A percentile compares a stretch with the other conserved stretches of the same genome.
These are phyloP conservation scores for Leucophenga varia DNA, from an alignment of 1,140 invertebrate species.

Conservation along the genomic window DNA sequence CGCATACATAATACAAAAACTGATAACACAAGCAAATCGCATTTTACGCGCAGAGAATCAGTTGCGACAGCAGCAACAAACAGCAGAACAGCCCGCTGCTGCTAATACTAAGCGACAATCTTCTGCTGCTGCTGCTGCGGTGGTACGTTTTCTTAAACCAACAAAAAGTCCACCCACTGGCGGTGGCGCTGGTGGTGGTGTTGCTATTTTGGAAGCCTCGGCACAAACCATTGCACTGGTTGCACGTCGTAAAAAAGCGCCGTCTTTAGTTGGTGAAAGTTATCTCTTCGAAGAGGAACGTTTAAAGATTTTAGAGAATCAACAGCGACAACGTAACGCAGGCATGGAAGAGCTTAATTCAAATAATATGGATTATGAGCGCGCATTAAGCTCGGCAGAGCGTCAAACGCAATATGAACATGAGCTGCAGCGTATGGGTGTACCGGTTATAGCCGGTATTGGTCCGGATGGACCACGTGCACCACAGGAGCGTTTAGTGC, in stretches of 20 bases:
- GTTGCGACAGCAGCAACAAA: constrained; percentile 16
- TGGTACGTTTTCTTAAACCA: constrained; percentile 41
- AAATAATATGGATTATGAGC: constrained; percentile 44
- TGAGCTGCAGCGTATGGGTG: constrained; percentile 50
- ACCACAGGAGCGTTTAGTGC: constrained; percentile 65
- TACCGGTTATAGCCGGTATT: constrained; percentile 44
- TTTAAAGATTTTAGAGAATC: constrained; percentile 46
- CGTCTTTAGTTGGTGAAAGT: constrained; percentile 30
- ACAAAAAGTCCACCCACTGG: constrained; percentile 19
- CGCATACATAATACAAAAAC: constrained; percentile 46
- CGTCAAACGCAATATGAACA: constrained; percentile 50
- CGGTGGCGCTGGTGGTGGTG: too few species aligned
- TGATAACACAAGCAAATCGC: constrained; percentile 51
- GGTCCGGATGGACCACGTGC: constrained; percentile 43
- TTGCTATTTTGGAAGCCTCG: not conserved
- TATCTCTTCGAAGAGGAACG: constrained; percentile 50
- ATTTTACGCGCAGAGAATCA: constrained; percentile 42
- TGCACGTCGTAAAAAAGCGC: constrained; percentile 36
- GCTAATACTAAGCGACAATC: not conserved
- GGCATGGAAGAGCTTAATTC: constrained; percentile 42
- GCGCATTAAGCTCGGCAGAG: constrained; percentile 44
- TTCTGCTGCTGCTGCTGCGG: constrained; percentile 12
- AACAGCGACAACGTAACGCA: constrained; percentile 40
- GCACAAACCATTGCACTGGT: constrained; percentile 5
- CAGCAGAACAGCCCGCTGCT: constrained; percentile 1